Percentiles rank a stretch among this genome's conserved stretches.
Evolutionary conservation across 2,113 vertebrate species (phyloP).

Genomic region (Macrotus californicus): DNA sequence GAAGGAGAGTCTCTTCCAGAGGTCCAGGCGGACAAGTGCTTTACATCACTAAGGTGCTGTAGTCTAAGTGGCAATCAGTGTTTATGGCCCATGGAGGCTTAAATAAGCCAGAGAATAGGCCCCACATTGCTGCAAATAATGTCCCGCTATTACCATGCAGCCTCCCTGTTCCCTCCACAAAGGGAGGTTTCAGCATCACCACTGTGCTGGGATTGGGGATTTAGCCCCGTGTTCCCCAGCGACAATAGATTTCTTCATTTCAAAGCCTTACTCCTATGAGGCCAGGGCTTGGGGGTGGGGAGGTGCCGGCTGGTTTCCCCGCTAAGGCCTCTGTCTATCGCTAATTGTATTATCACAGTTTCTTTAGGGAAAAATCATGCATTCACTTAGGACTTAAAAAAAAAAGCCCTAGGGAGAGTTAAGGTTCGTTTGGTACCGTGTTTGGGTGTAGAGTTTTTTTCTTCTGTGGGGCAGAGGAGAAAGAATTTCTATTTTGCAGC

Average conservation of each 20-base stretch:
- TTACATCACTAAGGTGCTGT: not conserved
- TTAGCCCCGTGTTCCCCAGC: conserved; percentile 13
- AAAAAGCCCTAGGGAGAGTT: conserved; percentile 10
- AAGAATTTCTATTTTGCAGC: conserved; percentile 48
- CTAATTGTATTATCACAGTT: conserved; percentile 59
- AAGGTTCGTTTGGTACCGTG: not conserved
- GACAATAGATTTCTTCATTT: conserved; percentile 64
- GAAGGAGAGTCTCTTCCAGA: not conserved
- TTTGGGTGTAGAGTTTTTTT: not conserved
- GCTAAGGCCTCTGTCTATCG: not conserved
- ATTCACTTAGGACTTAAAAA: conserved; percentile 34
- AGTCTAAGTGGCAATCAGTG: conserved; percentile 5
- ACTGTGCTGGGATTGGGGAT: conserved; percentile 52
- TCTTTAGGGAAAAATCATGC: conserved; percentile 43
- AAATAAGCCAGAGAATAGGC: conserved; percentile 59
- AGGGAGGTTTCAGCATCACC: not conserved
- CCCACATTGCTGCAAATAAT: not conserved
- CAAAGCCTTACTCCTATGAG: conserved; percentile 45
- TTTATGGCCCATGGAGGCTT: conserved; percentile 63
- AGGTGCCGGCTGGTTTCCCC: not conserved
- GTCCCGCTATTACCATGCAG: not conserved
- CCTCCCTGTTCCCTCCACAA: conserved; percentile 32
- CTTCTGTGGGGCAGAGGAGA: accelerated
- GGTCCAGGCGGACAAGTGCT: not conserved
- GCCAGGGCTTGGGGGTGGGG: conserved; percentile 27